Evolutionary conservation across 2,888 invertebrate species (phyloP), one percentile per base, ranked within the genome.

Genomic region (Acrobasis suavella): DNA sequence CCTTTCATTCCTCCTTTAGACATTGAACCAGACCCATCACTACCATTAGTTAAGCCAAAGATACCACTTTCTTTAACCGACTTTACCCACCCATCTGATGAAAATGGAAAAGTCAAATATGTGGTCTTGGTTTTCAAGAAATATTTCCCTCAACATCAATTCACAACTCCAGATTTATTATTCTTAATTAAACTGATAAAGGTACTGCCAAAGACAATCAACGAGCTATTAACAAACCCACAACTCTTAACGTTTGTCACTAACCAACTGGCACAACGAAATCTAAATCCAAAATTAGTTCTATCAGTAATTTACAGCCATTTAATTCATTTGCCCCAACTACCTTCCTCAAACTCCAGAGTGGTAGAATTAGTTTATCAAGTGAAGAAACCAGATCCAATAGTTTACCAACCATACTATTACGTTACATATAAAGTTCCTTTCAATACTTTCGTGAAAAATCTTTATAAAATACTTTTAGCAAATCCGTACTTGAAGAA

Each of bases 401-500:
- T 80, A 0, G 63, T 78, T 42, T 81, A 84, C 50, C 78, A 83
- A 50, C 83, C 87, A 2, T 72, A 76, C 9, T 85, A 83, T 69
- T 87, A 81, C 64, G 82, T 88, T 0, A 88, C 87, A 74, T 89
- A 86, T 58, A 79, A 76, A 64, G 65, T 89, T 16, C 87, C 88
- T 10, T 83, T 84, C 58, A 50, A 68, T 8, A 69, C 69, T 0
- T 87, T 86, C 58, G 56, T 85, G 14, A 63, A 69, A 0, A 79
- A 76, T 32, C 63, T 81, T 22, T 68, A 77, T 39, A 67, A 72
- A 15, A 59, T 86, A 42, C 46, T 83, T 8, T 9, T 59, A 14
- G 66, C 65, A 17, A 77, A 79, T 46, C 82, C 85, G 6, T 50
- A 74, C 39, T 62, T 85, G 10, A 76, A 72, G 60, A 62, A 65